Evolutionary conservation across 2,113 vertebrate species (phyloP).

Genomic region (Chaenocephalus aceratus): DNA sequence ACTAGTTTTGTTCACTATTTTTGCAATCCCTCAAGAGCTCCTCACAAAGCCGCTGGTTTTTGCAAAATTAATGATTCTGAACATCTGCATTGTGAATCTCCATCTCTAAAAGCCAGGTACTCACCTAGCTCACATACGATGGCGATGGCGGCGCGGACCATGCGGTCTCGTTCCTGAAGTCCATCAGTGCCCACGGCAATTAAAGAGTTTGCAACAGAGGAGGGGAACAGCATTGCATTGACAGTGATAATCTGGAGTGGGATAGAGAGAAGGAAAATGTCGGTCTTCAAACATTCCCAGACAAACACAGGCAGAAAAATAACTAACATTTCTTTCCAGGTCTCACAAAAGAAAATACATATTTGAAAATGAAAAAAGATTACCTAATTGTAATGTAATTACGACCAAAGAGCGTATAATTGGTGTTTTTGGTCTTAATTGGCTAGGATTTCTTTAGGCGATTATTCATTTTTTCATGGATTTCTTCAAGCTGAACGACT

Average conservation of each 20-base stretch:
- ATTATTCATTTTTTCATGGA: too few relatives aligned
- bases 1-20: not conserved
- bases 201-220: conserved; percentile 95
- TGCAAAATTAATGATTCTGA: not conserved
- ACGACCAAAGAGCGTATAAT: too few relatives aligned
- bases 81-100: not conserved
- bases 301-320: conserved; percentile 27
- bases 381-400: not conserved
- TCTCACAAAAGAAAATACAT: not conserved
- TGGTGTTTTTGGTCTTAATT: too few relatives aligned
- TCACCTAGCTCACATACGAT: conserved; percentile 97
- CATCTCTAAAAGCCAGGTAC: not conserved
- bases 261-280: conserved; percentile 4
- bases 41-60: not conserved
- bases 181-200: conserved; percentile 98
- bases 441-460: too few relatives aligned
- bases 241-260: conserved; percentile 94
- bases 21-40: not conserved
- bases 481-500: too few relatives aligned
- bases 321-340: conserved; percentile 8
- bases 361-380: not conserved
- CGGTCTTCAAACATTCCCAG: conserved; percentile 29
- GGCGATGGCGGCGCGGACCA: conserved; percentile 98
- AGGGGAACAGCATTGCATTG: conserved; percentile 97
- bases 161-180: conserved; percentile 96